phyloP scores from a whole-genome alignment of 2,113 vertebrate species.

The Tragelaphus imberbis region DNA sequence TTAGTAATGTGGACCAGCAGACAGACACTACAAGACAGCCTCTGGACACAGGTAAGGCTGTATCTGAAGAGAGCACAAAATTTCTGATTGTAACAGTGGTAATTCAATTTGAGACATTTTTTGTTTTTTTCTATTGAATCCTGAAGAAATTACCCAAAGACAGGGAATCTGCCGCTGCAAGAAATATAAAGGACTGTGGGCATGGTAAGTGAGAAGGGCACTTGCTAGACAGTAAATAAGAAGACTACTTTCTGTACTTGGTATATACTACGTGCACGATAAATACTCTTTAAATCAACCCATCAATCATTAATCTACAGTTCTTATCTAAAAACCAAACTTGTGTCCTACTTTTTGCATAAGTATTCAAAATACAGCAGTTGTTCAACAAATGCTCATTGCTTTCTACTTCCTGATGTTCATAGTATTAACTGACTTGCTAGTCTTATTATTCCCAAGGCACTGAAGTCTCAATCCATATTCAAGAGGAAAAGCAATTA shows the following conservation, averaged over 20 bases:
- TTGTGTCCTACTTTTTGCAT: not conserved
- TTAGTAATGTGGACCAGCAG: slow-evolving; percentile 75
- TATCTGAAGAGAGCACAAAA: slow-evolving; percentile 55
- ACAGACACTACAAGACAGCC: slow-evolving; percentile 58
- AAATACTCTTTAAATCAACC: not conserved
- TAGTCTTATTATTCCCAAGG: not conserved
- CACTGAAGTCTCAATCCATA: not conserved
- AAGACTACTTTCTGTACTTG: not conserved
- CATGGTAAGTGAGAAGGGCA: not conserved
- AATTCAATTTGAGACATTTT: slow-evolving; percentile 6
- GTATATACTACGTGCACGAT: not conserved
- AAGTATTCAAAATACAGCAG: not conserved
- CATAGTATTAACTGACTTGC: not conserved
- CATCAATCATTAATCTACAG: not conserved
- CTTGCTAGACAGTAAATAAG: not conserved
- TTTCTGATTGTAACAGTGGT: slow-evolving; percentile 27
- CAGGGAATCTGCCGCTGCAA: not conserved
- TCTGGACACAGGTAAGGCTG: slow-evolving; percentile 62
- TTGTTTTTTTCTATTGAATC: not conserved
- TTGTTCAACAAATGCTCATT: not conserved
- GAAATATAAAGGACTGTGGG: not conserved
- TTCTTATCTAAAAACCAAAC: not conserved
- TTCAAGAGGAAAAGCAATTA: slow-evolving; percentile 14
- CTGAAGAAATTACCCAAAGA: not conserved
- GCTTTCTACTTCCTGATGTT: not conserved